Evolutionary conservation across 2,113 vertebrate species (phyloP).

Genomic region (Pluvialis apricaria): DNA sequence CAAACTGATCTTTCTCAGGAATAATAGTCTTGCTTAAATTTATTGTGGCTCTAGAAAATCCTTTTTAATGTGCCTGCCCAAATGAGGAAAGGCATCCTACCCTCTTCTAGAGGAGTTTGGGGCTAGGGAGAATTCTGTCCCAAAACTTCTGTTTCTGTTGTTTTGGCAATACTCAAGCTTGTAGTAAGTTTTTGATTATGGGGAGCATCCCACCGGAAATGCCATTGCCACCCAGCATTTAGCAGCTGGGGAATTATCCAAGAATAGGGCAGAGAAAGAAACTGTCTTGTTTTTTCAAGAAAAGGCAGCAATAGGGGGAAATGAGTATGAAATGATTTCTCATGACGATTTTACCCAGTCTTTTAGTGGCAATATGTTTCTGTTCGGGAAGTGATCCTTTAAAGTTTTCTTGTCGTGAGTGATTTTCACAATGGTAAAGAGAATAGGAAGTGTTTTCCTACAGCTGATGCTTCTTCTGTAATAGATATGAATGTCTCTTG

Average conservation of each 20-base stretch:
- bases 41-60: not conserved
- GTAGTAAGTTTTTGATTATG: not conserved
- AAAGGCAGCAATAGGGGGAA: not conserved
- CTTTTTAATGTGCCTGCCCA: not conserved
- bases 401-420: not conserved
- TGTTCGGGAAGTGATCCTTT: not conserved
- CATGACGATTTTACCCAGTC: not conserved
- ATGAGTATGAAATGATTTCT: not conserved
- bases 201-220: not conserved
- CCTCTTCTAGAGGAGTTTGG: not conserved
- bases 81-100: not conserved
- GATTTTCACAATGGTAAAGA: not conserved
- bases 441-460: fast-evolving
- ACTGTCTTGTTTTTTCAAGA: not conserved
- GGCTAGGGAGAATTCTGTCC: not conserved
- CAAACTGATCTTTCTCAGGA: not conserved
- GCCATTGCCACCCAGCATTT: not conserved
- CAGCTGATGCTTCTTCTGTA: not conserved
- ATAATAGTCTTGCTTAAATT: not conserved
- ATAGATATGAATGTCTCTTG: not conserved
- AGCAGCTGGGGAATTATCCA: not conserved
- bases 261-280: not conserved
- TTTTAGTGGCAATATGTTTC: not conserved
- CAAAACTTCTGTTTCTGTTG: not conserved
- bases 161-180: not conserved